Evolutionary conservation across 2,797 vertebrate species (phyloP).

Genomic region (Emydoidea blandingii): DNA sequence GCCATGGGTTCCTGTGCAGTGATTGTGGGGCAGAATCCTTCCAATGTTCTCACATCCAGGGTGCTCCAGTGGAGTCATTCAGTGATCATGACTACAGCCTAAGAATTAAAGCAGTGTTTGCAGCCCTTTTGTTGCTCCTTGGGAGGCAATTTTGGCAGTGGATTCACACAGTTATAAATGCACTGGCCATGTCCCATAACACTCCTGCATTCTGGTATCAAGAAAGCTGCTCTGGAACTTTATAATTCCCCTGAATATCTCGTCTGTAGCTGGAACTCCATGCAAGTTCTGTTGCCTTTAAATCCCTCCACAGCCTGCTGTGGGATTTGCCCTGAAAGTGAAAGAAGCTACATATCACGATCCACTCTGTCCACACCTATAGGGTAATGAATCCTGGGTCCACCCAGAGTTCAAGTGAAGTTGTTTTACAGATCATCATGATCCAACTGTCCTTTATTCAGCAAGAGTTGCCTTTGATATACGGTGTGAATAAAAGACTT

Average conservation of each 20-base stretch:
- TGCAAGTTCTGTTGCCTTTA: background rate
- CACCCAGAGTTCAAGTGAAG: background rate
- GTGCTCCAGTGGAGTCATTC: background rate
- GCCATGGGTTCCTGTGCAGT: background rate
- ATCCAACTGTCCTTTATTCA: slow-evolving; percentile 66
- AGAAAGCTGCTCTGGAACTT: background rate
- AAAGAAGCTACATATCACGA: background rate
- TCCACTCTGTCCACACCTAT: background rate
- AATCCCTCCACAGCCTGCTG: background rate
- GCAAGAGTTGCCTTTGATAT: slow-evolving; percentile 59
- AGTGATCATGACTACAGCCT: background rate
- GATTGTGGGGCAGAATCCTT: background rate
- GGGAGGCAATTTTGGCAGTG: background rate
- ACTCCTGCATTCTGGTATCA: background rate
- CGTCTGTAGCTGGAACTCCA: background rate
- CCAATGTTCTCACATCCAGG: background rate
- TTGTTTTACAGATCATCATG: background rate
- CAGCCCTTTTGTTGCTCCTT: background rate
- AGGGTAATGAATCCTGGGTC: background rate
- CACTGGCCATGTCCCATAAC: background rate
- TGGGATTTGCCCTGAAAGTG: background rate
- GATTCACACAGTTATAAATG: background rate
- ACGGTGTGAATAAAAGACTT: slow-evolving; percentile 51
- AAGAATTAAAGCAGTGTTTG: background rate
- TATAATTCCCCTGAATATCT: background rate